These are phyloP conservation scores for Oenanthe oenanthe DNA, from an alignment of 2,113 vertebrate species.

Conservation along the genomic window DNA sequence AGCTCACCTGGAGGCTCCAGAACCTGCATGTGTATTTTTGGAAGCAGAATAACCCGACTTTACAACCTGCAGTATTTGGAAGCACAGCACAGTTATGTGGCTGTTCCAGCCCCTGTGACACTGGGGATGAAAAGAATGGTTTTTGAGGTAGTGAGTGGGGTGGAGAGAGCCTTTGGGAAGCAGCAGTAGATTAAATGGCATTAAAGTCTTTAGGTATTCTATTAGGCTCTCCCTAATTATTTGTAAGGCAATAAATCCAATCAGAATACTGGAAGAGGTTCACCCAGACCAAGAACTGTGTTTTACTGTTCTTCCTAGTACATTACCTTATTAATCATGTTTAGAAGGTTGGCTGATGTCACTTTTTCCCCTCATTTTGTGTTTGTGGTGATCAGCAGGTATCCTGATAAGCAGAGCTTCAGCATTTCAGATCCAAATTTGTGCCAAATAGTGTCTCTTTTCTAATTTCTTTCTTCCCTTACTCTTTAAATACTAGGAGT, in stretches of 20 bases:
- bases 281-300: not conserved
- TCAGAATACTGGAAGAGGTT: not conserved
- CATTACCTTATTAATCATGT: not conserved
- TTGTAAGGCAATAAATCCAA: not conserved
- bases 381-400: not conserved
- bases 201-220: not conserved
- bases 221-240: not conserved
- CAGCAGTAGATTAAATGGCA: not conserved
- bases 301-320: not conserved
- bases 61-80: not conserved
- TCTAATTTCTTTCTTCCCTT: not conserved
- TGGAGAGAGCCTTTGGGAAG: slow-evolving; percentile 38
- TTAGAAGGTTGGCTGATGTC: not conserved
- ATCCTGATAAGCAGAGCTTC: not conserved
- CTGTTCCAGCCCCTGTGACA: not conserved
- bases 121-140: not conserved
- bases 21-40: not conserved
- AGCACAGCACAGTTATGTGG: not conserved
- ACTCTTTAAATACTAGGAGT: not conserved
- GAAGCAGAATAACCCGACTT: not conserved
- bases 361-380: not conserved
- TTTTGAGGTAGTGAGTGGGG: not conserved
- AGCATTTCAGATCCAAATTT: not conserved
- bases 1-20: not conserved
- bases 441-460: not conserved